Evolutionary conservation across 1,140 invertebrate species (phyloP), one percentile per base, ranked within the genome.

Genomic region (Babylonia areolata): DNA sequence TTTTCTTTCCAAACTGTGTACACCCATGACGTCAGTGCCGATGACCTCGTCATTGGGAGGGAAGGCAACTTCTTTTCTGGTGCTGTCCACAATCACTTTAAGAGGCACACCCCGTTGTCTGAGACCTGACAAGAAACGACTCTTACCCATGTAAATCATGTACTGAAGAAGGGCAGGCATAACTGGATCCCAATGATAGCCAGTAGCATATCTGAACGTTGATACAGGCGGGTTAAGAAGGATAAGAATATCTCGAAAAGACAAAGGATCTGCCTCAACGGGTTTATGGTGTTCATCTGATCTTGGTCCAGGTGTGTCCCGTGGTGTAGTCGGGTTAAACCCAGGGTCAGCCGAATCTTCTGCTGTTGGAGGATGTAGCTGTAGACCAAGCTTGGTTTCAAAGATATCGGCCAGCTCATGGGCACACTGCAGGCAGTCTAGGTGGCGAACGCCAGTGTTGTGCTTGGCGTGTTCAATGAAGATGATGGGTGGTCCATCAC

Each of bases 1-100:
- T 35, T 83, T 83, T 12, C 58, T 51, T 37, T 83, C 81, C 81
- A 83, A 58, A 17, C 81, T 69, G 51, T 69, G 81, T 2, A n/a
- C 15, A n/a, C 54, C 58, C 81, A 39, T 15, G 33, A 83, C 58
- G 81, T 83, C 81, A 20, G 58, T n/a, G 31, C 39, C n/a, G 20
- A 83, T n/a, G 35, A 83, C 54, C 31, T 39, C 54, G 54, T 83
- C 81, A 23, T 37, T 23, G 3, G 51, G 15, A n/a, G 81, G 81
- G 12, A 69, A 35, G 20, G 81, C 81, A 58, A 83, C 40, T 58
- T 83, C 81, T 37, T 40, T 39, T 5, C 17, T 33, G 46, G 81
- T 83, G 81, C 71, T 83, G 35, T 83, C 81, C 23, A n/a, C 5
- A 9, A 40, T 35, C 9, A 83, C 17, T 35, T 83, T 83, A 6